Conservation (phyloP, 2,888 invertebrate species). For the Drosophila kanekoi region DNA sequence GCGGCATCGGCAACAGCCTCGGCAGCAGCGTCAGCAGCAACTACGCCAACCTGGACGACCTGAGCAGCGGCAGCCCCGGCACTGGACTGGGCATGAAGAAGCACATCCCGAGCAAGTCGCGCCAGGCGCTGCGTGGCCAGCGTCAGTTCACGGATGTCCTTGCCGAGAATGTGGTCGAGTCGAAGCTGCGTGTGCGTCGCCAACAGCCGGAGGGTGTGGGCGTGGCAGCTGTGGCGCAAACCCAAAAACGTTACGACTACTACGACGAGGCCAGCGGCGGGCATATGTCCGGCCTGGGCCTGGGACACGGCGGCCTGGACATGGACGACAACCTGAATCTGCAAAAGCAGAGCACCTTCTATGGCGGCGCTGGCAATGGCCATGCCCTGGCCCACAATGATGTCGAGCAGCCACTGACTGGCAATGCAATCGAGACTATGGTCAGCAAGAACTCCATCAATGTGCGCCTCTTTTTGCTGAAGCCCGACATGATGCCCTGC, state of each 20-base stretch:
- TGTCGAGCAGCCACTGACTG: conserved; percentile 20
- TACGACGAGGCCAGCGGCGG: conserved; percentile 64
- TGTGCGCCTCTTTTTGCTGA: conserved; percentile 86
- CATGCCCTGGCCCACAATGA: not conserved
- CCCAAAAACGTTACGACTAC: conserved; percentile 73
- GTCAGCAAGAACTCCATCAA: conserved; percentile 66
- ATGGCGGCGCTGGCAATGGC: conserved; percentile 42
- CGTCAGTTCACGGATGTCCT: conserved; percentile 65
- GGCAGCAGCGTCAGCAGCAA: conserved; percentile 45
- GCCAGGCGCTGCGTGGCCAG: conserved; percentile 73
- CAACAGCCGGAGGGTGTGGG: conserved; percentile 24
- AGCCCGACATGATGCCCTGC: conserved; percentile 87
- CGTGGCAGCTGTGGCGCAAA: conserved; percentile 59
- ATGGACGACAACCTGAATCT: conserved; percentile 80
- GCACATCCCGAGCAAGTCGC: conserved; percentile 58
- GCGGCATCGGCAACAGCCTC: conserved; percentile 60
- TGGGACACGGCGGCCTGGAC: conserved; percentile 54
- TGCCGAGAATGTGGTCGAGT: conserved; percentile 63
- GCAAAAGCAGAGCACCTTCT: conserved; percentile 71
- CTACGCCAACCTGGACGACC: conserved; percentile 62
- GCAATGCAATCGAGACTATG: conserved; percentile 61
- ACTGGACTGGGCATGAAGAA: conserved; percentile 39
- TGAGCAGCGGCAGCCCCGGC: conserved; percentile 44
- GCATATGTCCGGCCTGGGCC: conserved; percentile 46
- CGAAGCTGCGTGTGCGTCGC: conserved; percentile 61